These are phyloP conservation scores for Dipodomys spectabilis DNA, from an alignment of 2,113 vertebrate species.

Conservation along the genomic window DNA sequence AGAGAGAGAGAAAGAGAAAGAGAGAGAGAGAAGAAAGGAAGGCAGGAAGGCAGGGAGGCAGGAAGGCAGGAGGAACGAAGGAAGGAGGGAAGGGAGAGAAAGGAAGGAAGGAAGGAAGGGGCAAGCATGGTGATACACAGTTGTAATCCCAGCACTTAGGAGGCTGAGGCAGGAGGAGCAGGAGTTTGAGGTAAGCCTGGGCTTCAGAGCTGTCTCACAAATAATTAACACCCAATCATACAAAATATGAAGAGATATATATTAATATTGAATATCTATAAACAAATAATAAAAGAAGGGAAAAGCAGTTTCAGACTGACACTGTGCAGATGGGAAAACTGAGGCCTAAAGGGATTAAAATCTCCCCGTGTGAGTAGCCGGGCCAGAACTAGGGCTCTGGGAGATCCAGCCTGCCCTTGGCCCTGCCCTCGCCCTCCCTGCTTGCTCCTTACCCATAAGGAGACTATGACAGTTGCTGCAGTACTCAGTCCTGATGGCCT, in stretches of 20 bases:
- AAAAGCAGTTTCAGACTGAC: background rate
- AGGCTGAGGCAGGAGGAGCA: background rate
- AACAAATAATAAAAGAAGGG: background rate
- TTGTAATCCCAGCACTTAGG: too few species aligned
- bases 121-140: too few species aligned
- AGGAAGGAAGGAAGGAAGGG: background rate
- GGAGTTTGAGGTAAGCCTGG: background rate
- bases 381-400: background rate
- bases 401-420: background rate
- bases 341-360: background rate
- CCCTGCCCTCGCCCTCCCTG: fast-evolving
- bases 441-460: background rate
- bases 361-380: background rate
- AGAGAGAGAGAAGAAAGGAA: too few species aligned
- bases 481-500: background rate
- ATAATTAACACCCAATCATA: too few species aligned
- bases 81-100: background rate
- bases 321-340: background rate
- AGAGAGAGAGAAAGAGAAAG: too few species aligned
- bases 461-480: background rate
- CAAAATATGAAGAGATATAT: too few species aligned
- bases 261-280: background rate
- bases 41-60: too few species aligned
- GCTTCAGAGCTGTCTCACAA: background rate
- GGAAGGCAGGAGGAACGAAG: too few species aligned